Evolutionary conservation across 1,140 invertebrate species (phyloP), one percentile per base, ranked within the genome.

Genomic region (Drosophila kikkawai): DNA sequence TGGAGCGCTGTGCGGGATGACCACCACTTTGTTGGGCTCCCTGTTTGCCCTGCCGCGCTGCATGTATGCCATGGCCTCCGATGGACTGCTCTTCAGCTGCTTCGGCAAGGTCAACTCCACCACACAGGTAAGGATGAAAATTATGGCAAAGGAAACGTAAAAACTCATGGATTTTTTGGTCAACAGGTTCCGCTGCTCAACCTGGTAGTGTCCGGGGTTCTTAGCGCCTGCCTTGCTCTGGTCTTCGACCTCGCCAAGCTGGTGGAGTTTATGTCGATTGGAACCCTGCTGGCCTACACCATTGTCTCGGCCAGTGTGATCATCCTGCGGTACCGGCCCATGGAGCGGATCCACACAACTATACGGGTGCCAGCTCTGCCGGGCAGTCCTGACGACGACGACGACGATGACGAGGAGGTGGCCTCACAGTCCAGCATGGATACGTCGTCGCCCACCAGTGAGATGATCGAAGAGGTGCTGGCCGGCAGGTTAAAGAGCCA

Each of bases 191-290:
- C 98, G 0, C 93, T 98, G 1, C 92, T 95, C 1, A 98, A 98
- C 82, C 93, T 98, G 19, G 94, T 96, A 4, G 95, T 98, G 22
- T 97, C 97, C 48, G 97, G 97, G 0, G 74, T 96, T 2, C 86
- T 96, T 13, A 96, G 97, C 42, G 96, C 96, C 2, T 56, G 97
- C 0, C 96, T 98, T 67, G 97, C 98, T 8, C 91, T 98, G 5
- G 91, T 98, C 19, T 97, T 99, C 86, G 97, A 99, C 92, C 94
- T 99, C 67, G 95, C 97, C 82, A 97, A 97, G 75, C 94, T 99
- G 15, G 97, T 99, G 1, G 98, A 99, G 84, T 98, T 98, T 82
- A 97, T 98, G 96, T 98, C 97, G 0, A 98, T 98, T 79, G 98
- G 98, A 1, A 98, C 97, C 0, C 94, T 98, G 9, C 92, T 98